A percentile compares a stretch with the other conserved stretches of the same genome.
Conservation (phyloP, 23 tunicate species). For the Ciona savignyi region DNA sequence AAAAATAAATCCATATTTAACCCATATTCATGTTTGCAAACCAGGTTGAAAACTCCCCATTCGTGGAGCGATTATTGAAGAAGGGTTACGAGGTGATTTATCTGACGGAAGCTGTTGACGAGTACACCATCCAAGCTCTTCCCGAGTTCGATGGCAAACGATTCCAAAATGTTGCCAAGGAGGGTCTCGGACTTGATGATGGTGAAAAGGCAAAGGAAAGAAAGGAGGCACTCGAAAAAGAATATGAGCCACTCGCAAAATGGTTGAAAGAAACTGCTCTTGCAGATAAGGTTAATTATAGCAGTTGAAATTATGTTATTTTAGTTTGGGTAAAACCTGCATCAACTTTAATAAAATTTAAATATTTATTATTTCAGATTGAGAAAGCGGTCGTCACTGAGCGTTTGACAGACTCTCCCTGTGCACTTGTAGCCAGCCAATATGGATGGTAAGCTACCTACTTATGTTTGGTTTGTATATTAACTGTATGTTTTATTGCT, state of each 20-base stretch:
- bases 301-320: background rate
- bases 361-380: slow-evolving; percentile 45
- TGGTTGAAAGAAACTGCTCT: slow-evolving; percentile 92
- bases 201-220: slow-evolving; percentile 91
- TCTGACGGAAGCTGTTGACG: slow-evolving; percentile 95
- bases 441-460: slow-evolving; percentile 85
- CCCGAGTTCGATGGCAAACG: slow-evolving; percentile 98
- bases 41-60: slow-evolving; percentile 93
- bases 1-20: too few relatives aligned
- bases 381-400: slow-evolving; percentile 95
- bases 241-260: slow-evolving; percentile 74
- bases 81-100: slow-evolving; percentile 95
- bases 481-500: background rate
- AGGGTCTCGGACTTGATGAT: slow-evolving; percentile 88
- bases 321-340: background rate
- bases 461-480: background rate
- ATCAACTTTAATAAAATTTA: background rate
- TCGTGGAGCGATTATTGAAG: slow-evolving; percentile 84
- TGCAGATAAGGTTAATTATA: slow-evolving; percentile 49
- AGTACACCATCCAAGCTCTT: slow-evolving; percentile 97
- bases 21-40: too few relatives aligned
- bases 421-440: slow-evolving; percentile 94
- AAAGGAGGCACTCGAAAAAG: slow-evolving; percentile 91
- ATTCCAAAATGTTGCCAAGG: slow-evolving; percentile 98
- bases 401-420: slow-evolving; percentile 82